phyloP scores from a whole-genome alignment of 2,797 vertebrate genomes.

The Trematomus bernacchii region DNA sequence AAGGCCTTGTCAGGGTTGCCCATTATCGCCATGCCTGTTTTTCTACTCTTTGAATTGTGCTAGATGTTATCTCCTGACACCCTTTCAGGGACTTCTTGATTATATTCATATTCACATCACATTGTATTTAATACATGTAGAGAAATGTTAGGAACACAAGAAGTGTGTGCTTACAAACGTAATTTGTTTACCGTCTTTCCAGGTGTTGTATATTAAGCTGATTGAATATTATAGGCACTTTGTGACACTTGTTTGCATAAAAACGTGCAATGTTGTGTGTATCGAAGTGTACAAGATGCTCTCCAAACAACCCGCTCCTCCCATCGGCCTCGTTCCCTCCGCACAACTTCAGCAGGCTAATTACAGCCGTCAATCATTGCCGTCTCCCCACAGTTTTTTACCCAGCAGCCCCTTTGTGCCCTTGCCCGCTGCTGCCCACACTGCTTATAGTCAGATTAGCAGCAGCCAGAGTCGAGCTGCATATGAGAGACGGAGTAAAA shows the following conservation, averaged over 20 bases:
- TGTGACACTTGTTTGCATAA: conserved; percentile 41
- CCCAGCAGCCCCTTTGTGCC: conserved; percentile 71
- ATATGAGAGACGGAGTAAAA: conserved; percentile 49
- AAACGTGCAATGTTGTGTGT: conserved; percentile 38
- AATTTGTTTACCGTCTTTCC: neutral
- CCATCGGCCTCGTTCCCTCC: conserved; percentile 70
- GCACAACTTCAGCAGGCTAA: conserved; percentile 75
- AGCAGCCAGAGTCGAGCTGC: conserved; percentile 62
- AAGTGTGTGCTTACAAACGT: neutral
- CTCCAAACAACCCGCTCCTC: conserved; percentile 69
- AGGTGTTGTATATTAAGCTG: too few relatives aligned
- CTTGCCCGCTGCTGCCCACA: conserved; percentile 73
- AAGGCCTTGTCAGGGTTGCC: conserved; percentile 63
- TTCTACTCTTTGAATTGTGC: conserved; percentile 43
- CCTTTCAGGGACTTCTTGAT: neutral
- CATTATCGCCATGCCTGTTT: conserved; percentile 53
- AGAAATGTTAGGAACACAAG: neutral
- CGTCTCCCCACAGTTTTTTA: conserved; percentile 67
- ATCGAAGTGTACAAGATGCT: conserved; percentile 57
- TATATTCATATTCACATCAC: neutral
- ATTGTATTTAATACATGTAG: neutral
- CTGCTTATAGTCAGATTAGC: conserved; percentile 71
- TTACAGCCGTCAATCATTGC: conserved; percentile 82
- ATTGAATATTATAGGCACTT: conserved; percentile 8
- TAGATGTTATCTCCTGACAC: conserved; percentile 21